phyloP scores from a whole-genome alignment of 1,140 invertebrate species.

The Euborellia annulipes region DNA sequence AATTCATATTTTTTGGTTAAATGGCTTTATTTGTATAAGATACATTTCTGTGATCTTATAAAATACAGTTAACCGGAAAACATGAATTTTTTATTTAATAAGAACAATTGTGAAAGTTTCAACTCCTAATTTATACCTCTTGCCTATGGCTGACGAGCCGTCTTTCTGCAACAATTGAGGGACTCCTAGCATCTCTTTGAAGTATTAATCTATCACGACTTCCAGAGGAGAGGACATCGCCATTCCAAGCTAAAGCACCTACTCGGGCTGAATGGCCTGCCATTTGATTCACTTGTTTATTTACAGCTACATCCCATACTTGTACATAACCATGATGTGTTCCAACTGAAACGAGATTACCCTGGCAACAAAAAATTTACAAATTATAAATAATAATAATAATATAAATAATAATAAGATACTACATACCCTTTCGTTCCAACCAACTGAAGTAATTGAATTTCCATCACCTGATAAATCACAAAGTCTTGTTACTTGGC shows the following conservation, averaged over 20 bases:
- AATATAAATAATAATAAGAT: neutral
- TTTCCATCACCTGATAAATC: slow-evolving; percentile 45
- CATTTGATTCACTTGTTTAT: slow-evolving; percentile 40
- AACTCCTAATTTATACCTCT: too few species aligned
- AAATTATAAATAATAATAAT: too few species aligned
- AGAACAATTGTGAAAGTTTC: too few species aligned
- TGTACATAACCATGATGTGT: slow-evolving; percentile 50
- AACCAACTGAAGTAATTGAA: slow-evolving; percentile 54
- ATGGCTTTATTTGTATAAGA: too few species aligned
- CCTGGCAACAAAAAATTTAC: slow-evolving; percentile 29
- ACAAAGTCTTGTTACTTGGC: slow-evolving; percentile 50
- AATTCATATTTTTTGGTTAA: too few species aligned
- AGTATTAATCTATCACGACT: slow-evolving; percentile 46
- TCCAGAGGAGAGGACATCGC: slow-evolving; percentile 47
- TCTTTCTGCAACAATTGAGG: slow-evolving; percentile 28
- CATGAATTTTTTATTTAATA: too few species aligned
- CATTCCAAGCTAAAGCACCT: slow-evolving; percentile 54
- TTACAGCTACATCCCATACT: slow-evolving; percentile 44
- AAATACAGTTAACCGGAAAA: too few species aligned
- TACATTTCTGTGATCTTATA: too few species aligned
- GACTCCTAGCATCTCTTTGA: slow-evolving; percentile 42
- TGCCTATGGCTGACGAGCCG: slow-evolving; percentile 43
- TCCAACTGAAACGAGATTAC: slow-evolving; percentile 50
- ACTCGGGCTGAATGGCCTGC: slow-evolving; percentile 39
- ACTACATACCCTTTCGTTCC: slow-evolving; percentile 42